Conservation (phyloP, 2,888 invertebrate genomes). For the Petrophora chlorosata region DNA sequence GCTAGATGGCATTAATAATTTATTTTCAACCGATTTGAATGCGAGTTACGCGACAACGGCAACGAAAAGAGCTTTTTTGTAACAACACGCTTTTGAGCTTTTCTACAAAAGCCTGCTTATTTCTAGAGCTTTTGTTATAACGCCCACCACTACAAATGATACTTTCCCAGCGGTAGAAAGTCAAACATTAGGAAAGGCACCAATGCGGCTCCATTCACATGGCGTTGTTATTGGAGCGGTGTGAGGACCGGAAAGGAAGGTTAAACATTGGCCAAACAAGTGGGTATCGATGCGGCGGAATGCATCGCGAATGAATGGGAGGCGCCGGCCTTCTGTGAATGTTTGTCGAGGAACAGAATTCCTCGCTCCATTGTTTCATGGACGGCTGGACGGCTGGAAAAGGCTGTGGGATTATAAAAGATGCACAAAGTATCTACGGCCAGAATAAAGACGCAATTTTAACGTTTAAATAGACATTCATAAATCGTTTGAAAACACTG, state of each 20-base stretch:
- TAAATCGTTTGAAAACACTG: too few species aligned
- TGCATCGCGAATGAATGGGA: slow-evolving; percentile 61
- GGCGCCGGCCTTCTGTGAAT: slow-evolving; percentile 63
- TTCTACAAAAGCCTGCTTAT: too few species aligned
- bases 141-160: too few species aligned
- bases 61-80: too few species aligned
- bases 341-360: slow-evolving; percentile 67
- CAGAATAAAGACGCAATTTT: not conserved
- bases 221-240: slow-evolving; percentile 68
- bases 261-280: slow-evolving; percentile 67
- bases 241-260: slow-evolving; percentile 68
- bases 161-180: slow-evolving; percentile 78
- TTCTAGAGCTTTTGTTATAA: too few species aligned
- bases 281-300: slow-evolving; percentile 55
- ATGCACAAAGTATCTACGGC: slow-evolving; percentile 17
- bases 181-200: slow-evolving; percentile 69
- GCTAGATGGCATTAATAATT: too few species aligned
- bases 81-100: too few species aligned
- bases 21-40: too few species aligned
- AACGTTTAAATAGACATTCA: too few species aligned
- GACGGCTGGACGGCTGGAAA: slow-evolving; percentile 34
- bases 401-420: slow-evolving; percentile 40
- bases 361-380: slow-evolving; percentile 67
- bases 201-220: slow-evolving; percentile 63
- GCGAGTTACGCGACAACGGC: too few species aligned